Conservation (phyloP, 2,113 vertebrate species). For the Pipa parva region DNA sequence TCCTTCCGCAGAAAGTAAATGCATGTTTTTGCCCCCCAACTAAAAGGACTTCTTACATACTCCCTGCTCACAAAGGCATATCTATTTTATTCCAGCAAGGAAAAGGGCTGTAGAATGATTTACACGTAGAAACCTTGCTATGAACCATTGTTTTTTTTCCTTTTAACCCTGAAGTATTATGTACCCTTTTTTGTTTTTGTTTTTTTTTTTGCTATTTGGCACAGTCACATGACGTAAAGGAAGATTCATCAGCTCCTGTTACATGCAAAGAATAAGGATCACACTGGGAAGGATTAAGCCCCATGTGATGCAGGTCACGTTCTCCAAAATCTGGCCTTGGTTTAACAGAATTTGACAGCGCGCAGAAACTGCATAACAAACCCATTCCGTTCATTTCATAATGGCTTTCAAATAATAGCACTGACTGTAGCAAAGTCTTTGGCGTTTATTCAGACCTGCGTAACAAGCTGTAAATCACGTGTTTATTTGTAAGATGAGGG, state of each 20-base stretch:
- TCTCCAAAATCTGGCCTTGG: conserved; percentile 10
- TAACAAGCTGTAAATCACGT: too few species aligned
- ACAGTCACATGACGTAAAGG: not conserved
- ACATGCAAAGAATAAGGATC: not conserved
- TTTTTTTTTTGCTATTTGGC: too few species aligned
- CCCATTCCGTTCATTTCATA: not conserved
- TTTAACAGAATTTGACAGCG: conserved; percentile 3
- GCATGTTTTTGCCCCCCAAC: conserved; percentile 53
- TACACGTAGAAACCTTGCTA: not conserved
- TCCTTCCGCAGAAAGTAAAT: conserved; percentile 57
- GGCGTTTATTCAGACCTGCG: too few species aligned
- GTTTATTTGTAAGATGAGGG: too few species aligned
- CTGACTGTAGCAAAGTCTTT: too few species aligned
- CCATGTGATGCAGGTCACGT: conserved; percentile 6
- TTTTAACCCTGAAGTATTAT: not conserved
- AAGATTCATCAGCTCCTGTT: not conserved
- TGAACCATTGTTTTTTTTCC: not conserved
- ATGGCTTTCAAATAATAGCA: not conserved
- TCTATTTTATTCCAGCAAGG: conserved; percentile 45
- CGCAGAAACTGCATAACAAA: not conserved
- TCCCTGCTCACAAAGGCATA: conserved; percentile 50
- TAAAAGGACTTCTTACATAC: conserved; percentile 46
- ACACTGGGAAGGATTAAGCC: conserved; percentile 2
- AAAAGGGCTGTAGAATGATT: not conserved
- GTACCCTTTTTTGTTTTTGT: not conserved